Base-by-base conservation (phyloP, 2,888 invertebrate species). In the Papilio demoleus region DNA sequence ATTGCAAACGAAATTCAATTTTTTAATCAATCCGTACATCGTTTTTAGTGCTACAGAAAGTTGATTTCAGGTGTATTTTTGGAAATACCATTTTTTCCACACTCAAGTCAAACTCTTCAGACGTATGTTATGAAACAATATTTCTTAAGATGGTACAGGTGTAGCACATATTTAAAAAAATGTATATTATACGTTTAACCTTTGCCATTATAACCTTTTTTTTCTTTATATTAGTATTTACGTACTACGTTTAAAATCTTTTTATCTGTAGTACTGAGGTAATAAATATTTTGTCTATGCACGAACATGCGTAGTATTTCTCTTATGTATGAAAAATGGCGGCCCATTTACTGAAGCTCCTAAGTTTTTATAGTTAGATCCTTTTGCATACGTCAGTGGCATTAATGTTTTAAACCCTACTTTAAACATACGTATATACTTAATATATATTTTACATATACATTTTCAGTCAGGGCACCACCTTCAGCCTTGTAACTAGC, bases 1-100 rank as follows among this genome's bases (percentile, higher is more conserved):
- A 60, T 68, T 59, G 56, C 63, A 24, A 59, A 24, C 27, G 19
- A 36, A 58, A 31, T 64, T 68, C 47, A 22, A 68, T 38, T 59
- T 63, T 58, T 63, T 58, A 63, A 68, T 58, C 40, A 67, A 38
- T 36, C 6, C 22, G 12, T 8, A 36, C 34, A 12, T 19, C 63
- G 24, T 24, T 68, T 64, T 62, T 36, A 56, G 24, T 53, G 17
- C 24, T 24, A 45, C 34, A 8, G n/a, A 60, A 60, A 60, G 24
- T 50, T 47, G 22, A 50, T 65, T 65, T 22, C 9, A 9, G 31
- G 19, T 40, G n/a, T 61, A 9, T 40, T 61, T 38, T 40, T 42
- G 8, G n/a, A n/a, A n/a, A 56, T n/a, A 53, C 27, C 9, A 14
- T 24, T 17, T 24, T 11, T 14, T 17, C 45, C 11, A 19, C 27